Base-by-base conservation (phyloP, 2,888 invertebrate species). In the Drosophila nr. medialis region DNA sequence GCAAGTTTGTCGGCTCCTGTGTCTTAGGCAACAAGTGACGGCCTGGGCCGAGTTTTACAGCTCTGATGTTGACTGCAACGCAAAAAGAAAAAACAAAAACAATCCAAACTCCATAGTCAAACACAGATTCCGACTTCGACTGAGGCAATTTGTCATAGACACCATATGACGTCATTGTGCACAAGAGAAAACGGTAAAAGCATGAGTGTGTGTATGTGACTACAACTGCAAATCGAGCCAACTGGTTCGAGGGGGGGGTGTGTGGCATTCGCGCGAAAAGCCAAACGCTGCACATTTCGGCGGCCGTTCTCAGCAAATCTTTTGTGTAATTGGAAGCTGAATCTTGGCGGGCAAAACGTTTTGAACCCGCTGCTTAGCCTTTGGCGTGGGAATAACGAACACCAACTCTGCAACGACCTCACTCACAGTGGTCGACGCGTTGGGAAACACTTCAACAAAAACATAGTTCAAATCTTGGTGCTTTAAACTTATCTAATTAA, bases 261-360 rank as follows among this genome's bases (percentile, higher is more conserved):
- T n/a, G 11, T 15, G 56, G 45, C 30, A 58, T 80, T 86, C 77
- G 74, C 72, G 71, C 55, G 80, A 78, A 77, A 79, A 78, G 53
- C 73, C 78, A 77, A 86, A 86, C 77, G 77, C 80, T 75, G 83
- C 86, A 80, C 75, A 80, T 88, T 84, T 84, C 83, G 69, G 70
- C 80, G 77, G 61, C 80, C 80, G 75, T 81, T 85, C 87, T 89
- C 88, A 85, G 89, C 89, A 83, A 83, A 89, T 75, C 68, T 70
- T 82, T 80, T 83, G 83, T 83, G 89, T 86, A 85, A 89, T 89
- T 83, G 77, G 85, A 85, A 86, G 84, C 89, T 71, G 73, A 68
- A 67, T 65, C 75, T 70, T 67, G 82, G 88, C 77, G 68, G 68
- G 70, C 85, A 84, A 84, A 88, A 88, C 89, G 84, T 74, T 84